Base-by-base conservation (phyloP, 2,888 invertebrate species). In the Hypolimnas misippus region DNA sequence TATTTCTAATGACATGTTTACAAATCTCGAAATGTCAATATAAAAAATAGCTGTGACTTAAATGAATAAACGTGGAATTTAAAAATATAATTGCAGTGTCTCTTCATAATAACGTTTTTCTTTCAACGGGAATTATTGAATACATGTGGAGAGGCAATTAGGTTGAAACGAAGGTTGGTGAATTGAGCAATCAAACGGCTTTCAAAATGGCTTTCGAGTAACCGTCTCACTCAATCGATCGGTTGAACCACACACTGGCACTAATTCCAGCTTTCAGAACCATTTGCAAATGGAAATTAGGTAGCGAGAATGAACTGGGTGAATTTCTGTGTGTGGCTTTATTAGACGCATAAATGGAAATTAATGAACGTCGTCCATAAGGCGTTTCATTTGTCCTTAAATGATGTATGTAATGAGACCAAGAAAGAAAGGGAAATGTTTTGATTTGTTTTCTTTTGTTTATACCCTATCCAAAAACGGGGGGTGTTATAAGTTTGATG, bases 251-350 rank as follows among this genome's bases (percentile, higher is more conserved):
- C 83, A 85, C 79, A 78, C 77, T 76, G 76, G 81, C 85, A 85
- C 82, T 83, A 86, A 87, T 87, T 75, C 74, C 73, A 73, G 86
- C 87, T 86, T 86, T 86, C 80, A 83, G 85, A 79, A 79, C 81
- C 81, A 84, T 84, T 86, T 83, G 83, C 81, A 74, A 84, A 86
- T 87, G 86, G 79, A 84, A 85, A 86, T 85, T 78, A 81, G 81
- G 74, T 77, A 74, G 76, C 75, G 73, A 74, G 58, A 54, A 50
- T 21, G 44, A 44, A 44, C 55, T 55, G n/a, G 17, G n/a, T 31
- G 8, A 33, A 42, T 42, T 42, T 17, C 42, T 42, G 12, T 3
- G 10, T 10, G 17, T 42, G 42, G 16, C 8, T 19, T 42, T 42
- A 17, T 17, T 19, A 19, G 12, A 42, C 10, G 17, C 10, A 4